phyloP scores from a whole-genome alignment of 2,797 vertebrate genomes.

The Notoglanidium macrostoma region DNA sequence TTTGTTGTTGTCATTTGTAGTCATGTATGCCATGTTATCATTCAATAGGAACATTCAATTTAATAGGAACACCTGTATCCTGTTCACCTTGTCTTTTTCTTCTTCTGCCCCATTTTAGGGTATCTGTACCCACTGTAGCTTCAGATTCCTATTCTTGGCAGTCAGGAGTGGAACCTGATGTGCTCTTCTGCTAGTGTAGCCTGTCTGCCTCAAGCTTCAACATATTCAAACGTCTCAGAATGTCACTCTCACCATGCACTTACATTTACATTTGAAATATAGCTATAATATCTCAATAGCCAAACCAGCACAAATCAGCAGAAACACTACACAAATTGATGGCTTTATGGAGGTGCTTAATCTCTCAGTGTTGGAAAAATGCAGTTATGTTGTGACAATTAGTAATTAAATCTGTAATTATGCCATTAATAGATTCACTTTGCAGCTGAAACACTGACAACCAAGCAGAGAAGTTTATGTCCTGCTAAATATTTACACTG shows the following conservation, averaged over 20 bases:
- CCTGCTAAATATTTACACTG: background rate
- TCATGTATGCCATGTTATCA: too few relatives aligned
- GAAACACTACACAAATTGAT: background rate
- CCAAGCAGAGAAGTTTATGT: background rate
- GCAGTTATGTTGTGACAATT: background rate
- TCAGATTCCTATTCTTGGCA: background rate
- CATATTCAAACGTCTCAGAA: background rate
- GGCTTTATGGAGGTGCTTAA: background rate
- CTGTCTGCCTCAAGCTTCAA: background rate
- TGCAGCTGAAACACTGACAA: background rate
- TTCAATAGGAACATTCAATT: background rate
- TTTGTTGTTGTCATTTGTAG: background rate
- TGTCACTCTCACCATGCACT: background rate
- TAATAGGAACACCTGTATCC: background rate
- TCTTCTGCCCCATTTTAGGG: background rate
- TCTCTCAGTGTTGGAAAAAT: background rate
- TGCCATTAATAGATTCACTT: background rate
- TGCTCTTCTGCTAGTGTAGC: background rate
- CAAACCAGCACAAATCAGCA: background rate
- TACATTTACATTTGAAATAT: background rate
- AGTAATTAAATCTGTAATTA: slow-evolving; percentile 15
- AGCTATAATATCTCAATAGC: too few relatives aligned
- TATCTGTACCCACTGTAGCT: background rate
- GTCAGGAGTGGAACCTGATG: background rate
- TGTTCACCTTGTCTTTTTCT: background rate